Evolutionary conservation across 1,140 invertebrate genomes (phyloP), one percentile per base, ranked within the genome.

Genomic region (Drosophila navojoa): DNA sequence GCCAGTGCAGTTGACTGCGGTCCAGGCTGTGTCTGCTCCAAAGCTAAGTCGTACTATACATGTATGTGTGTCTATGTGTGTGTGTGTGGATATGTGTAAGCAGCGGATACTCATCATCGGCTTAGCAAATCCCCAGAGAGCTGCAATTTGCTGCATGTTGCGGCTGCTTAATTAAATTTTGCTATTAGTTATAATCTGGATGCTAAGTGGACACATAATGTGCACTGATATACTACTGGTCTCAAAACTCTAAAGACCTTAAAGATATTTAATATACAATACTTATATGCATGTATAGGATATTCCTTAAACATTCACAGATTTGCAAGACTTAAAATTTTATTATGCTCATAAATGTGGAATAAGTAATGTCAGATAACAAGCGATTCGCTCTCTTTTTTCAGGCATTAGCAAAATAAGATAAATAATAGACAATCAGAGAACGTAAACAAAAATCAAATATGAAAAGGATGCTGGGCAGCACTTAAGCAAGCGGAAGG

Each of bases 101-200:
- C 27, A 40, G 38, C 49, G 54, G 40, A 75, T 57, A 78, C 79
- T 82, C 82, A 86, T 86, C 81, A 86, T 87, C 61, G 77, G 76
- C 72, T 73, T 54, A 53, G n/a, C 52, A 67, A 64, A 79, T 76
- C 71, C 66, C 79, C 49, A 52, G 67, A 73, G 72, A 76, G 61
- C 76, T 63, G 68, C 62, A 53, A 25, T 62, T 55, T 50, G 62
- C 68, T 60, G 29, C 59, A 42, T 63, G 70, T 55, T 64, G 45
- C 60, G 79, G 64, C 82, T 50, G 68, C 69, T 76, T 87, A 87
- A 87, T 89, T 87, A 87, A 89, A 89, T 87, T 82, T 70, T 47
- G 52, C 76, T 66, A 82, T 87, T 87, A 89, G 59, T 77, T 77
- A 50, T 89, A 82, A 89, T 79, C 79, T 72, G 50, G 42, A 58